These are phyloP conservation scores for Rugalucina vietnamica DNA, from an alignment of 2,888 invertebrate genomes.

Conservation along the genomic window DNA sequence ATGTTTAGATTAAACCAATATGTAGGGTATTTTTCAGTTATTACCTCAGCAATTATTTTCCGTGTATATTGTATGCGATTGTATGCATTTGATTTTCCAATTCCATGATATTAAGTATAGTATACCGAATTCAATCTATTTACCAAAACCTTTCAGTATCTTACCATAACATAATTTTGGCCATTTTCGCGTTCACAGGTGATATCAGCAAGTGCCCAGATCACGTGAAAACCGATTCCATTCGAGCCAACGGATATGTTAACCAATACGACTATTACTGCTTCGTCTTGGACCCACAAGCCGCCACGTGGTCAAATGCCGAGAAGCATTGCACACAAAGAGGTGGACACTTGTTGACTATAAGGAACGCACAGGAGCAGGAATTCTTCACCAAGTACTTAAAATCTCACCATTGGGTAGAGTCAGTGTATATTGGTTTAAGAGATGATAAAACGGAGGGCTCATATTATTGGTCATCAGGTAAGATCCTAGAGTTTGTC, in stretches of 20 bases:
- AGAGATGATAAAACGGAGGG: slow-evolving; percentile 46
- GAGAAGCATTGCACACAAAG: slow-evolving; percentile 43
- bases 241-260: slow-evolving; percentile 31
- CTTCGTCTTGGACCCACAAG: slow-evolving; percentile 38
- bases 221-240: slow-evolving; percentile 36
- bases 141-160: too few species aligned
- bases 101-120: too few species aligned
- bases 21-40: too few species aligned
- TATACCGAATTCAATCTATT: too few species aligned
- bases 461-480: slow-evolving; percentile 45
- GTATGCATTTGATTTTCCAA: too few species aligned
- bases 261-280: slow-evolving; percentile 56
- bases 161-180: not conserved
- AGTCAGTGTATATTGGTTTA: slow-evolving; percentile 49
- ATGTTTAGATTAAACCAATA: too few species aligned
- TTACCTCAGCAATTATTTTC: too few species aligned
- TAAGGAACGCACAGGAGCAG: slow-evolving; percentile 42
- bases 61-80: too few species aligned
- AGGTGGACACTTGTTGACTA: slow-evolving; percentile 33
- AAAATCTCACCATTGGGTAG: slow-evolving; percentile 16
- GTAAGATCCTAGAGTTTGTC: slow-evolving; percentile 25
- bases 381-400: slow-evolving; percentile 43
- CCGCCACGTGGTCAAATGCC: slow-evolving; percentile 46
- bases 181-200: slow-evolving; percentile 28
- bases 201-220: slow-evolving; percentile 38